These are phyloP conservation scores for Nautilus pompilius DNA, from an alignment of 1,140 invertebrate genomes.

Conservation along the genomic window DNA sequence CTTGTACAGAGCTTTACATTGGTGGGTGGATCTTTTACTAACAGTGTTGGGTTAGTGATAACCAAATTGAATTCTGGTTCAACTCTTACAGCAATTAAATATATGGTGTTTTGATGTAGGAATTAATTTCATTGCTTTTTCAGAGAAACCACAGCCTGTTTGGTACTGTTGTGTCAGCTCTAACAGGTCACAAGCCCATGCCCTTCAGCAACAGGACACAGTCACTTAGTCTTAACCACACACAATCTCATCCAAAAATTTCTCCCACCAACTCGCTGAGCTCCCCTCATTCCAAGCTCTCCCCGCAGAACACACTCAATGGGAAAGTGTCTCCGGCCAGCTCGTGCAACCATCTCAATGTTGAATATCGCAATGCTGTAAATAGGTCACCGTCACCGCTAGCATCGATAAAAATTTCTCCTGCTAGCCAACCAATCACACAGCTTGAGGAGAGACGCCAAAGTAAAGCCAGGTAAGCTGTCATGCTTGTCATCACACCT, in stretches of 20 bases:
- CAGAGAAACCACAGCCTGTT: slow-evolving; percentile 96
- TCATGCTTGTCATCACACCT: no score
- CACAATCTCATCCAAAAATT: slow-evolving; percentile 22
- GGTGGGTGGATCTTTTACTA: not conserved
- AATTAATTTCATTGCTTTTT: slow-evolving; percentile 22
- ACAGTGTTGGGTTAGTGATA: not conserved
- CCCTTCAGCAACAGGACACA: slow-evolving; percentile 43
- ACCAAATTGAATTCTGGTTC: slow-evolving; percentile 2
- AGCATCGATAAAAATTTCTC: slow-evolving; percentile 4
- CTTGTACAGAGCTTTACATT: no score
- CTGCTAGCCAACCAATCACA: not conserved
- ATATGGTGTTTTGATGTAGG: no score
- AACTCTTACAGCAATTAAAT: no score
- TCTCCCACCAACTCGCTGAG: slow-evolving; percentile 30
- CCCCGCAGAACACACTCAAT: slow-evolving; percentile 43
- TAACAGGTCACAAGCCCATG: slow-evolving; percentile 38
- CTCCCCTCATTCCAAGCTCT: slow-evolving; percentile 45
- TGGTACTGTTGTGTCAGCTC: slow-evolving; percentile 64
- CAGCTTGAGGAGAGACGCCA: not conserved
- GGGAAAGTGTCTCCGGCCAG: slow-evolving; percentile 35
- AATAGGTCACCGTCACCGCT: slow-evolving; percentile 36
- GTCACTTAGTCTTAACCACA: slow-evolving; percentile 38
- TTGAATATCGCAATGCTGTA: slow-evolving; percentile 38
- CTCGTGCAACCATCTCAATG: slow-evolving; percentile 38
- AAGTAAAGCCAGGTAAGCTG: no score